Percentiles rank a stretch among this genome's conserved stretches.
These are phyloP conservation scores for Drosophila pallidifrons DNA, from an alignment of 1,140 invertebrate genomes.

Conservation along the genomic window DNA sequence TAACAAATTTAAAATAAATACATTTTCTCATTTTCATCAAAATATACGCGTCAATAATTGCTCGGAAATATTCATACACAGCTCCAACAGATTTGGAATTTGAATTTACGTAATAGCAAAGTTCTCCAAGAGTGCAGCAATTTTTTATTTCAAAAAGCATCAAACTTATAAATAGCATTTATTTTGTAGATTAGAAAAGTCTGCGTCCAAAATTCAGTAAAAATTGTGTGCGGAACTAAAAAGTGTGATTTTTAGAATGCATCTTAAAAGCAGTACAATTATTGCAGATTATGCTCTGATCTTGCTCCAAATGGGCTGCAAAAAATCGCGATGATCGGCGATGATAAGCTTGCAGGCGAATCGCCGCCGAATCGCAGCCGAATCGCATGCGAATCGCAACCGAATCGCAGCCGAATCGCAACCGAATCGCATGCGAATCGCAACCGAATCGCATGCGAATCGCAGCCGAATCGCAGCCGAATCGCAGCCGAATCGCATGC, in stretches of 20 bases:
- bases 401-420: no score
- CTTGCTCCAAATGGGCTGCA: no score
- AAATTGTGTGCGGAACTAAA: slow-evolving; percentile 38
- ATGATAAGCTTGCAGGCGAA: no score
- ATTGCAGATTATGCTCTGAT: slow-evolving; percentile 1
- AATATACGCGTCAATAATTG: not conserved
- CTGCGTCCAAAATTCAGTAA: slow-evolving; percentile 49
- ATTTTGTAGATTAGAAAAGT: slow-evolving; percentile 34
- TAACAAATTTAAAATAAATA: no score
- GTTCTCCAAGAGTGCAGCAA: slow-evolving; percentile 30
- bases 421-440: no score
- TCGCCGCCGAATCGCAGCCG: no score
- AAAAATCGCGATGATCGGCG: no score
- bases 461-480: no score
- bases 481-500: no score
- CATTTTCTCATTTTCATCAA: not conserved
- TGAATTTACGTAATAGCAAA: not conserved
- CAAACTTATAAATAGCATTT: slow-evolving; percentile 63
- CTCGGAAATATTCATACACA: not conserved
- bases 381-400: no score
- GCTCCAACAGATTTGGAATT: not conserved
- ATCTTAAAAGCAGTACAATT: slow-evolving; percentile 9
- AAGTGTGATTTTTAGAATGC: slow-evolving; percentile 44
- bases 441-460: no score
- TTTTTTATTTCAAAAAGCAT: slow-evolving; percentile 50